phyloP scores from a whole-genome alignment of 2,113 vertebrate genomes.

The Tragelaphus imberbis region DNA sequence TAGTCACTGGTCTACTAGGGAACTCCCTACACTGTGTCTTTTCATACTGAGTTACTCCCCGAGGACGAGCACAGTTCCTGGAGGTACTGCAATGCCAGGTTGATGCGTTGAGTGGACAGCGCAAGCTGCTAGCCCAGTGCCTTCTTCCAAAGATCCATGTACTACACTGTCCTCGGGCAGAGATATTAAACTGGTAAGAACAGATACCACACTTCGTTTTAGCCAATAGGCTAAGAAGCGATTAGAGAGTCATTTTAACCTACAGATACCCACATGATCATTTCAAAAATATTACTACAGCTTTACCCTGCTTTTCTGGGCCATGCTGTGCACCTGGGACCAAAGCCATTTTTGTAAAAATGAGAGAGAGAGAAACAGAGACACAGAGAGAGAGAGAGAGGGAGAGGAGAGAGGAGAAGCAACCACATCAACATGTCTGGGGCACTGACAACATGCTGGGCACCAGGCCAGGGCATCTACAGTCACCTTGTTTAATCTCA shows the following conservation, averaged over 20 bases:
- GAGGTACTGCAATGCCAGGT: background rate
- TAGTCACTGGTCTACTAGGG: background rate
- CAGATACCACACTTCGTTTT: background rate
- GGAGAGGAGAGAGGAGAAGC: too few relatives aligned
- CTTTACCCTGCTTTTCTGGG: background rate
- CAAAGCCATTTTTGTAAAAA: background rate
- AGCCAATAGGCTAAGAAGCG: background rate
- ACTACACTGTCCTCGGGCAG: background rate
- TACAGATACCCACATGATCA: background rate
- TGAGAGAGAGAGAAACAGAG: background rate
- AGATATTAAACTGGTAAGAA: background rate
- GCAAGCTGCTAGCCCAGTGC: background rate
- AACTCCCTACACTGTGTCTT: background rate
- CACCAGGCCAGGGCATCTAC: background rate
- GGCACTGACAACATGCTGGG: fast-evolving
- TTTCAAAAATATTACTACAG: background rate
- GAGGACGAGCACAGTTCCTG: background rate
- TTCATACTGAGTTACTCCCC: background rate
- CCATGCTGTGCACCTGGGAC: background rate
- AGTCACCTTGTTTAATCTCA: background rate
- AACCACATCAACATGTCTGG: fast-evolving
- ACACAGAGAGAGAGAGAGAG: fast-evolving
- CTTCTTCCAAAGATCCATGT: background rate
- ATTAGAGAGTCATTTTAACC: background rate
- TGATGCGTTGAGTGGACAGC: background rate